Base-by-base conservation (phyloP, 2,113 vertebrate species). In the Triplophysa tibetana region DNA sequence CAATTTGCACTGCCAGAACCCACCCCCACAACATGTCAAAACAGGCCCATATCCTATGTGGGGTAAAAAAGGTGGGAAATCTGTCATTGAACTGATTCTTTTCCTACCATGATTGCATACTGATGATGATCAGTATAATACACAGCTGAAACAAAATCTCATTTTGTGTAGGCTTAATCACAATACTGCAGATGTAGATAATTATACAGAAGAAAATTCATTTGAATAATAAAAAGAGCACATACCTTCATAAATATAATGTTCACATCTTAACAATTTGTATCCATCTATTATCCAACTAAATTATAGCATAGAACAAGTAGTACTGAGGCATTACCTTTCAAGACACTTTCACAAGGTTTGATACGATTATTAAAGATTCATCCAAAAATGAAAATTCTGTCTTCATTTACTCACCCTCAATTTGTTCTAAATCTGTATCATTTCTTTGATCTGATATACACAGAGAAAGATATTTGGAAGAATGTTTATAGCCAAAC, bases 81-180 rank as follows among this genome's bases (percentile, higher is more conserved):
- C 43, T 77, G 74, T 65, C 45, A 77, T 77, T 77, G 52, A 77
- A 24, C 43, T 77, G 24, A 77, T 77, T 6, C 21, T 65, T 38
- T 64, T 21, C 33, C 58, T 62, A 45, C 29, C 58, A 62, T 75
- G 72, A 65, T 52, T 50, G 26, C 74, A 77, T 11, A 26, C 12
- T 77, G 72, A 63, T 63, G 78, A 79, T n/a, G n/a, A n/a, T n/a
- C n/a, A n/a, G n/a, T n/a, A n/a, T n/a, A n/a, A 52, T 63, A 63
- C 17, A 13, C 45, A 7, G 14, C 61, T 8, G 60, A 50, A 79
- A 54, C 78, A 50, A 48, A 33, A 69, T 58, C 14, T 12, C 12
- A 9, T 62, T 79, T 33, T 79, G 68, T 72, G 68, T 65, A 63
- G 68, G 68, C 62, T 72, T 79, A 65, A 79, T 72, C 2, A 72